Evolutionary conservation across 2,888 invertebrate species (phyloP).

Genomic region (Drosophila paramelanica): DNA sequence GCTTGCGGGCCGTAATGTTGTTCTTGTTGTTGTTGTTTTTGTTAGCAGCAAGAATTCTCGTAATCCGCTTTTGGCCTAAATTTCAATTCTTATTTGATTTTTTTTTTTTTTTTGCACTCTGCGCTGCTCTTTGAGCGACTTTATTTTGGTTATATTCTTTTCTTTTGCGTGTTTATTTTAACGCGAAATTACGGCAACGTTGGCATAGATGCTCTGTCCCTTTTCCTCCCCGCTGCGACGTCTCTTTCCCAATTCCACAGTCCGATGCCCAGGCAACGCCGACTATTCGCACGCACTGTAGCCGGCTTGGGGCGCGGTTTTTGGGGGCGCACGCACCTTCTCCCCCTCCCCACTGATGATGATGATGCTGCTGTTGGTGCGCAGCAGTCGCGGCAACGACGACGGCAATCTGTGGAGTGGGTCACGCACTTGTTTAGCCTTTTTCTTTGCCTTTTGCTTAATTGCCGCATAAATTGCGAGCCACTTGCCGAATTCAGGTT

Average conservation of each 20-base stretch:
- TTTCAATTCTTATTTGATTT: slow-evolving; percentile 72
- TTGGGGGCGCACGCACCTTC: slow-evolving; percentile 17
- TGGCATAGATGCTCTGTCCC: slow-evolving; percentile 15
- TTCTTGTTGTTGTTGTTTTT: slow-evolving; percentile 21
- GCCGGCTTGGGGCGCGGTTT: slow-evolving; percentile 37
- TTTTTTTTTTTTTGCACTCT: slow-evolving; percentile 47
- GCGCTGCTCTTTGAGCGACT: slow-evolving; percentile 28
- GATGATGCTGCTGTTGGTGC: slow-evolving; percentile 26
- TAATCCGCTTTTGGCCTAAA: slow-evolving; percentile 80
- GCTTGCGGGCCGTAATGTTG: slow-evolving; percentile 32
- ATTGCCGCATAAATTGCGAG: slow-evolving; percentile 42
- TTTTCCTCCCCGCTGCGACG: not conserved
- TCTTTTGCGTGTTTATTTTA: slow-evolving; percentile 61
- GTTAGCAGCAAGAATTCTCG: slow-evolving; percentile 58
- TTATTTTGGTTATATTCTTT: slow-evolving; percentile 28
- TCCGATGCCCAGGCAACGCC: slow-evolving; percentile 33
- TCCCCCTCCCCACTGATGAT: no score
- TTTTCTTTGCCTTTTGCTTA: slow-evolving; percentile 30
- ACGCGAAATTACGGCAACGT: slow-evolving; percentile 45
- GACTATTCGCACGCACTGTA: slow-evolving; percentile 54
- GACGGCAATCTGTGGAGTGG: slow-evolving; percentile 10
- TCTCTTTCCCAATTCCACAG: not conserved
- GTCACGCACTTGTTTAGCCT: slow-evolving; percentile 26
- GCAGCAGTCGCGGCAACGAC: slow-evolving; percentile 29
- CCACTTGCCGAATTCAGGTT: slow-evolving; percentile 1